phyloP scores from a whole-genome alignment of 2,113 vertebrate genomes.

The Rana temporaria region DNA sequence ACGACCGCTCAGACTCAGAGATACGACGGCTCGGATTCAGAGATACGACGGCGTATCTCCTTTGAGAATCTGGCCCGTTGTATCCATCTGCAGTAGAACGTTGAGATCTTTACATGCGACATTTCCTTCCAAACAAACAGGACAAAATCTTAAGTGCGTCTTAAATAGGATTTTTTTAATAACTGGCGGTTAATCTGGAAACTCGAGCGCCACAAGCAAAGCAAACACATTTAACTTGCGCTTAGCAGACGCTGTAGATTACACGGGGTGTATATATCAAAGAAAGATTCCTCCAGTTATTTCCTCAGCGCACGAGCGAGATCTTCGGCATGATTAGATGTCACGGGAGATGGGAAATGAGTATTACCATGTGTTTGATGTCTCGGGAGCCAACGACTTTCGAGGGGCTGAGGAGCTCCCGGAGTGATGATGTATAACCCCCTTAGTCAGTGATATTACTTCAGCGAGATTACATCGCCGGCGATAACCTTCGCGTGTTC shows the following conservation, averaged over 20 bases:
- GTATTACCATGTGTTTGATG: background rate
- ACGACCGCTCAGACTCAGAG: too few species aligned
- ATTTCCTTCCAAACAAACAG: too few species aligned
- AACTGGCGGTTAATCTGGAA: background rate
- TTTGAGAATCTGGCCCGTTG: too few species aligned
- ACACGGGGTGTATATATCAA: slow-evolving; percentile 3
- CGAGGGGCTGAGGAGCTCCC: background rate
- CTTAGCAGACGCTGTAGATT: background rate
- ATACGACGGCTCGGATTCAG: too few species aligned
- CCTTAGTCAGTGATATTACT: slow-evolving; percentile 30
- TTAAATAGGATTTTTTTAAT: slow-evolving; percentile 4
- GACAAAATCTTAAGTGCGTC: background rate
- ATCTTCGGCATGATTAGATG: slow-evolving; percentile 23
- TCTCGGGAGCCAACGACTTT: background rate
- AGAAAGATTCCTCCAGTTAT: background rate
- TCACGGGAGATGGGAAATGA: background rate
- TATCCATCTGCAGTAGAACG: too few species aligned
- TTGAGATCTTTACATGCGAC: too few species aligned
- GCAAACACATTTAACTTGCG: slow-evolving; percentile 4
- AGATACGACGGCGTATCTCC: too few species aligned
- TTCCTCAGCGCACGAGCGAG: background rate
- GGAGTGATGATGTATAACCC: background rate
- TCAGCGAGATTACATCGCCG: background rate
- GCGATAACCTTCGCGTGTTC: background rate
- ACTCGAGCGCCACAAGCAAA: background rate